phyloP scores from a whole-genome alignment of 2,888 invertebrate species.

The Bombylius major region DNA sequence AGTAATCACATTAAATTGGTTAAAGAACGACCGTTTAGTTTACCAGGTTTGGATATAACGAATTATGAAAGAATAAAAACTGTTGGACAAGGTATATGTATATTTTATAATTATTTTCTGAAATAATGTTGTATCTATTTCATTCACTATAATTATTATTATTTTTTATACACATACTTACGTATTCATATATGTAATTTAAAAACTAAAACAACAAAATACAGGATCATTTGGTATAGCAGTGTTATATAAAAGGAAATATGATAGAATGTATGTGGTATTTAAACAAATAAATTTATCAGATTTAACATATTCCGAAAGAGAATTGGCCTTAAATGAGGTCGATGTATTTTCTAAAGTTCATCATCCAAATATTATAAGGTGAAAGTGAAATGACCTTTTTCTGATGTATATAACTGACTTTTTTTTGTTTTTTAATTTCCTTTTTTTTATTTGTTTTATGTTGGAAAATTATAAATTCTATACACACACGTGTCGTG shows the following conservation, averaged over 20 bases:
- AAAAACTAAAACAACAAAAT: too few species aligned
- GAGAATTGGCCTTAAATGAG: conserved; percentile 56
- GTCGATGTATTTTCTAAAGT: conserved; percentile 55
- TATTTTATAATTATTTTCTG: neutral
- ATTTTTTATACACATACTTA: neutral
- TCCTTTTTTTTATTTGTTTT: too few species aligned
- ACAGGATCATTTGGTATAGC: conserved; percentile 58
- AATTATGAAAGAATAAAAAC: conserved; percentile 32
- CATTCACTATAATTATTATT: conserved; percentile 3
- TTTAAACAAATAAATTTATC: conserved; percentile 62
- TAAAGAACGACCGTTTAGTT: conserved; percentile 13
- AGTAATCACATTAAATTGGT: neutral
- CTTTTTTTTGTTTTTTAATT: neutral
- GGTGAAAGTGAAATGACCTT: conserved; percentile 21
- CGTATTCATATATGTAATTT: too few species aligned
- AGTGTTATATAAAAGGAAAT: conserved; percentile 48
- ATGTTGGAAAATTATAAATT: too few species aligned
- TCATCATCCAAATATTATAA: conserved; percentile 61
- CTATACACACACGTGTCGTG: too few species aligned
- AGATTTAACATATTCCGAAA: conserved; percentile 51
- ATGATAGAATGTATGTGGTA: conserved; percentile 52
- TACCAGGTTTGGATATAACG: conserved; percentile 26
- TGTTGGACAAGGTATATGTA: conserved; percentile 28
- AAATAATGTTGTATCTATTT: neutral
- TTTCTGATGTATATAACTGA: neutral